Percentiles rank a stretch among this genome's conserved stretches.
These are phyloP conservation scores for Seladonia tumulorum DNA, from an alignment of 2,888 invertebrate genomes.

Conservation along the genomic window DNA sequence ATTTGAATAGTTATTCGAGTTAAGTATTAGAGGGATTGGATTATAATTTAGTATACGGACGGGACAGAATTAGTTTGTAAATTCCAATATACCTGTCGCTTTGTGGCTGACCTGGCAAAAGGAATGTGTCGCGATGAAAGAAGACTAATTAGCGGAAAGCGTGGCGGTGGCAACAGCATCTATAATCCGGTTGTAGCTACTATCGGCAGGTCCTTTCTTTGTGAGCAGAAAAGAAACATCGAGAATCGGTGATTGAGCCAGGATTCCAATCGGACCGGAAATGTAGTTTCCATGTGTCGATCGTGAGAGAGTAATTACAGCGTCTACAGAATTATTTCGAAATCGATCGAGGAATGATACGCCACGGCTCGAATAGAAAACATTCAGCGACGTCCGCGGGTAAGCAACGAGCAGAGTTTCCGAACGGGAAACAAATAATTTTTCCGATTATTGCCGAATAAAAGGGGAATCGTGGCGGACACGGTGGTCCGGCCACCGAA, in stretches of 20 bases:
- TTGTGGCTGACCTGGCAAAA: not conserved
- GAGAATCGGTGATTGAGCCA: conserved; percentile 29
- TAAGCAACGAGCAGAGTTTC: not conserved
- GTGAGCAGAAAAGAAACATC: conserved; percentile 51
- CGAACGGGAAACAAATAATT: conserved; percentile 33
- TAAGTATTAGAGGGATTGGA: not conserved
- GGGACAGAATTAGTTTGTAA: not conserved
- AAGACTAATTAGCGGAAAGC: not conserved
- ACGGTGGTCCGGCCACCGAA: conserved; percentile 31
- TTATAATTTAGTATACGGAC: no score
- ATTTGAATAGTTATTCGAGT: not conserved
- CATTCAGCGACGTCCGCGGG: not conserved
- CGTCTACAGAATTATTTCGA: conserved; percentile 40
- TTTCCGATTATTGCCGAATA: conserved; percentile 45
- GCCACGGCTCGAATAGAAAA: not conserved
- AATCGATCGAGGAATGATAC: conserved; percentile 24
- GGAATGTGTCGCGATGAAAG: not conserved
- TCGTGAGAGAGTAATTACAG: conserved; percentile 48
- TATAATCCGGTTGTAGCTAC: not conserved
- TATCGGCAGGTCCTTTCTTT: not conserved
- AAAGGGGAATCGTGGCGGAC: conserved; percentile 26
- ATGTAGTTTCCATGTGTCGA: conserved; percentile 41
- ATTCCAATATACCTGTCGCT: not conserved
- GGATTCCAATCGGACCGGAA: conserved; percentile 36
- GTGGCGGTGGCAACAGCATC: not conserved